Base-by-base conservation (phyloP, 2,113 vertebrate genomes). In the Sakesphorus luctuosus region DNA sequence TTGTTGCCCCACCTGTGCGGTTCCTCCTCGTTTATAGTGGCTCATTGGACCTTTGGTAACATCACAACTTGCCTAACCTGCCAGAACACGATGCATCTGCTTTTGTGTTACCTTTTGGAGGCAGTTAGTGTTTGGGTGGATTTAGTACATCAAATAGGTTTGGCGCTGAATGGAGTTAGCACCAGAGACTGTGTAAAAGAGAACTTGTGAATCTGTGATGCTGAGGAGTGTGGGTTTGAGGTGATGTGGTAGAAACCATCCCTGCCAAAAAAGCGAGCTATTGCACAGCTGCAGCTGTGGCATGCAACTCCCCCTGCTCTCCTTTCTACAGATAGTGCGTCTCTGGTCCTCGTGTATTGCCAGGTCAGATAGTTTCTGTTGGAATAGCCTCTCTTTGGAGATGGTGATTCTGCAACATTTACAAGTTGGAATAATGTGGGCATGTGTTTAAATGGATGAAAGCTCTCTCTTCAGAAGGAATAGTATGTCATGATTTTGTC, bases 191-290 rank as follows among this genome's bases (percentile, higher is more conserved):
- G 31, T 44, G 36, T 18, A 29, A 49, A 62, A 55, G 46, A 62
- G 31, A 90, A n/a, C 1, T 6, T 6, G 14, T 44, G 20, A 66
- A 16, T 38, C 6, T 20, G 7, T 75, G 23, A 55, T 0, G 0
- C 2, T 58, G 47, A 36, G 14, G 14, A 55, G 4, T 6, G 7
- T 20, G 40, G 28, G 4, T 62, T 62, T 77, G 52, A 89, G 33
- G 20, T 52, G 21, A 62, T 11, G 1, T 28, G 33, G 38, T 23
- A 10, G 36, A 74, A 92, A 44, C 10, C 4, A n/a, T 46, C 20
- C 0, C 23, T 77, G 14, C 13, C n/a, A 59, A 31, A 73, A 84
- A 55, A 33, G 40, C 77, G 66, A 28, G 52, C 36, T 55, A 1
- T 76, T 63, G 14, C 25, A 59, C 67, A 84, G 35, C 59, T 69